Evolutionary conservation across 1,140 invertebrate genomes (phyloP).

Genomic region (Hylaeus anthracinus): DNA sequence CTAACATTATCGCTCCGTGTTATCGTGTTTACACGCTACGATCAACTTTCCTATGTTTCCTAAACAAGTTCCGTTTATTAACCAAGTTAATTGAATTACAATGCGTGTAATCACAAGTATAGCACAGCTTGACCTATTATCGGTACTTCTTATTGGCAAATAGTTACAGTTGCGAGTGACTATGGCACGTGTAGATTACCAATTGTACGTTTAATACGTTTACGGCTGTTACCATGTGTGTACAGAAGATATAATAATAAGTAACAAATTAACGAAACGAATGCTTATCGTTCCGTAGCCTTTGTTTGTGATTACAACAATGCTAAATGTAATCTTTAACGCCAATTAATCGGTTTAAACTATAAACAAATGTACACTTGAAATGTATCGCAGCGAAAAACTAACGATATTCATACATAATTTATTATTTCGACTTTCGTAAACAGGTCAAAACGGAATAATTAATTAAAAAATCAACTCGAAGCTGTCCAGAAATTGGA

Average conservation of each 20-base stretch:
- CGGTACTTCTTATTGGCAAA: constrained; percentile 10
- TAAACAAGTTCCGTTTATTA: not conserved
- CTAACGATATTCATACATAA: not conserved
- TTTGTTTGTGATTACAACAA: not conserved
- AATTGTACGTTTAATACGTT: not conserved
- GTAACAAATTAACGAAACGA: not conserved
- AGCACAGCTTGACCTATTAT: constrained; percentile 18
- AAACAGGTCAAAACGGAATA: not conserved
- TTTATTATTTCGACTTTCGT: constrained; percentile 1
- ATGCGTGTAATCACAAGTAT: constrained; percentile 7
- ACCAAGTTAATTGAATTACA: not conserved
- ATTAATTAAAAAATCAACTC: not conserved
- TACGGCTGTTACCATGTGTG: not conserved
- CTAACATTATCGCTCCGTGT: not conserved
- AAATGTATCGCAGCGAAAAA: not conserved
- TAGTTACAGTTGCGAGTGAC: constrained; percentile 1
- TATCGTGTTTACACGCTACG: not conserved
- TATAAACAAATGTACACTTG: not conserved
- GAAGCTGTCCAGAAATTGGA: not conserved
- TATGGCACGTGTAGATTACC: constrained; percentile 2
- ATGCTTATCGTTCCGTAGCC: constrained; percentile 10
- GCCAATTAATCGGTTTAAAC: not conserved
- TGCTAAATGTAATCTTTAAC: constrained; percentile 9
- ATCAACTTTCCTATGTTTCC: not conserved
- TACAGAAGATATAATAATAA: not conserved